Evolutionary conservation across 1,140 invertebrate genomes (phyloP).

Genomic region (Tetragnatha versicolor): DNA sequence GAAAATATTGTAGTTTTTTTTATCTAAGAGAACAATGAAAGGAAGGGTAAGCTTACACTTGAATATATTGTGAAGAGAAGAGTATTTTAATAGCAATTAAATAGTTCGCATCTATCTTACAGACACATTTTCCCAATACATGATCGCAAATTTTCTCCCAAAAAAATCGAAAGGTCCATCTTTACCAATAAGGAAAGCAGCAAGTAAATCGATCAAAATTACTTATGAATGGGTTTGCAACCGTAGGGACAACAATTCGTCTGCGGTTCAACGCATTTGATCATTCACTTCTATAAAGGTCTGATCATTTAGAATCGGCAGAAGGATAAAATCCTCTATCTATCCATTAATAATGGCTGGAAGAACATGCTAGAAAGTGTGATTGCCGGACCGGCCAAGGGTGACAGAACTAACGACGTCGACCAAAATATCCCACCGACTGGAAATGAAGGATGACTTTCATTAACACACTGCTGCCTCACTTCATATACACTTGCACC

Average conservation of each 20-base stretch:
- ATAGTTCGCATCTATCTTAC: too few relatives aligned
- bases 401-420: conserved; percentile 49
- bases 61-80: too few relatives aligned
- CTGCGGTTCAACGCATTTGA: background rate
- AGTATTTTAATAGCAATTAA: too few relatives aligned
- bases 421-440: conserved; percentile 32
- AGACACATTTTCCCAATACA: too few relatives aligned
- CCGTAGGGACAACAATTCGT: background rate
- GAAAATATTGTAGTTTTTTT: too few relatives aligned
- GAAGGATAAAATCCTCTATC: conserved; percentile 40
- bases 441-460: conserved; percentile 45
- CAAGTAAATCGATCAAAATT: too few relatives aligned
- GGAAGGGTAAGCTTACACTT: too few relatives aligned
- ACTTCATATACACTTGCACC: conserved; percentile 27
- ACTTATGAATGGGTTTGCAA: conserved; percentile 1
- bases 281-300: conserved; percentile 21
- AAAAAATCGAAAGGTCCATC: too few relatives aligned
- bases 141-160: too few relatives aligned
- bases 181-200: too few relatives aligned
- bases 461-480: conserved; percentile 31
- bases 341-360: conserved; percentile 47
- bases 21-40: too few relatives aligned
- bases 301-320: conserved; percentile 35
- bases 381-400: conserved; percentile 48
- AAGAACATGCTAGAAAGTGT: conserved; percentile 44